Base-by-base conservation (phyloP, 2,888 invertebrate species). In the Odontothrips loti region DNA sequence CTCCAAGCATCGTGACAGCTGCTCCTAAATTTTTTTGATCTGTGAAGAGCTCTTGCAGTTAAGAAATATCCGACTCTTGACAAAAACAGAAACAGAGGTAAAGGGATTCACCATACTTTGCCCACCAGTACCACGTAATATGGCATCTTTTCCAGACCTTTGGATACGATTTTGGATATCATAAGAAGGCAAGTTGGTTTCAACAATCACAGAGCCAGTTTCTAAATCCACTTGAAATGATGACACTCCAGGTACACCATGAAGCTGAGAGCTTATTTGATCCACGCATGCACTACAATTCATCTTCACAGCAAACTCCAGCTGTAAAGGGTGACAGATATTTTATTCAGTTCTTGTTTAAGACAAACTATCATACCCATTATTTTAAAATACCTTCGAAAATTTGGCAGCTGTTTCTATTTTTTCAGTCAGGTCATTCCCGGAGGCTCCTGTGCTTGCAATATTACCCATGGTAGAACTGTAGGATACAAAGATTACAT, bases 101-200 rank as follows among this genome's bases (percentile, higher is more conserved):
- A 47, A 9, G 58, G 12, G 15, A 58, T 58, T 79, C 47, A 48
- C 29, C 81, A 43, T 47, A 84, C 84, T 83, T 83, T 80, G 82
- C 88, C 94, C 93, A 83, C 95, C 95, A 87, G 93, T 93, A 9
- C 96, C 97, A 85, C 93, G 93, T 0, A 96, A 87, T 0, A 95
- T 93, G 1, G 94, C 94, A 83, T 91, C 90, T 82, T 89, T 90
- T 0, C 96, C 96, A 0, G 94, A 92, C 0, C 89, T 85, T 84
- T 89, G 89, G 80, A 90, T 87, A 68, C 88, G 87, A 1, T 90
- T 85, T 9, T 92, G 90, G 51, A 92, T 85, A 63, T 90, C 88
- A 3, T 89, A 86, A 4, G 91, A 91, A 0, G 93, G 91, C 48
- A 94, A 86, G 0, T 87, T 89, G 0, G 93, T 92, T 82, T 93